Conservation (phyloP, 2,888 invertebrate species). For the Cephus pygmeus region DNA sequence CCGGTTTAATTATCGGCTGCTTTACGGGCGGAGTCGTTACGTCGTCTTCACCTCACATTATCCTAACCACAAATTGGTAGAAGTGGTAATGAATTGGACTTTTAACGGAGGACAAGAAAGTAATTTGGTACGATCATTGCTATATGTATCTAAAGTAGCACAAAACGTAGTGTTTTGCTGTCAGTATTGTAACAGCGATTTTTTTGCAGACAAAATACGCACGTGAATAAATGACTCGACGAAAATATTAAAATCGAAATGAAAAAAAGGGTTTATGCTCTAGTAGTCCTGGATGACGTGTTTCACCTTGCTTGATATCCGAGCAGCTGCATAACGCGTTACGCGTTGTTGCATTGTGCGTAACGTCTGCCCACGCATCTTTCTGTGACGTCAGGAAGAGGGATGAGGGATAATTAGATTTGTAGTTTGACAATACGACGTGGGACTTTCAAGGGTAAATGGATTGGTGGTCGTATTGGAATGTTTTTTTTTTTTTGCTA, state of each 20-base stretch:
- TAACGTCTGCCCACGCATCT: conserved; percentile 23
- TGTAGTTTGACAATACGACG: not conserved
- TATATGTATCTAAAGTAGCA: not conserved
- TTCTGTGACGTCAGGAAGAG: conserved; percentile 32
- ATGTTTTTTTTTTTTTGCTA: not conserved
- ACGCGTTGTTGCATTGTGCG: not conserved
- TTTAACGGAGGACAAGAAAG: not conserved
- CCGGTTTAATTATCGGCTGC: conserved; percentile 25
- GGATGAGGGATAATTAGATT: conserved; percentile 19
- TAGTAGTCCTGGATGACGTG: not conserved
- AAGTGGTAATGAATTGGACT: not conserved
- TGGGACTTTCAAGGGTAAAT: no score
- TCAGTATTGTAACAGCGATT: not conserved
- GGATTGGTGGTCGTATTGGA: not conserved
- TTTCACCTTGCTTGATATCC: not conserved
- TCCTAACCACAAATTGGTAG: not conserved
- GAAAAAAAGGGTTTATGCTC: conserved; percentile 22
- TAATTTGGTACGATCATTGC: not conserved
- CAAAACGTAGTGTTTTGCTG: not conserved
- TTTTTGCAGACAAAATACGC: not conserved
- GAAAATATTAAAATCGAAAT: conserved; percentile 14
- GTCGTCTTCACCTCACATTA: not conserved
- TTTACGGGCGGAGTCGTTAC: not conserved
- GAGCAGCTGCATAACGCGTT: not conserved
- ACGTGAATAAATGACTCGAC: conserved; percentile 18